Conservation (phyloP, 2,113 vertebrate species). For the Lampris incognitus region DNA sequence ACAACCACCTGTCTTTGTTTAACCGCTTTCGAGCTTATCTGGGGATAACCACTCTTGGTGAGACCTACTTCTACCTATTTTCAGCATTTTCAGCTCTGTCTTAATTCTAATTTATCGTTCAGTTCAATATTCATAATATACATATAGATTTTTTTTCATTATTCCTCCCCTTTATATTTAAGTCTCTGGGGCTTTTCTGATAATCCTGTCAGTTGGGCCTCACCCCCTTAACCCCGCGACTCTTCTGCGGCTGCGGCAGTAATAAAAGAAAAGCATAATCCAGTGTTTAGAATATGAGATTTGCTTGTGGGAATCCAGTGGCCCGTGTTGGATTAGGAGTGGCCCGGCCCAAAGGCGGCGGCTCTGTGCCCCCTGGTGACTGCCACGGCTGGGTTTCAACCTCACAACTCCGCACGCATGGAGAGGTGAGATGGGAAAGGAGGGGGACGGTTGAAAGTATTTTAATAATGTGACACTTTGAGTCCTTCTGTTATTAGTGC, state of each 20-base stretch:
- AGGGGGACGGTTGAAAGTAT: neutral
- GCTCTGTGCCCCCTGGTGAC: conserved; percentile 41
- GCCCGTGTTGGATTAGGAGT: conserved; percentile 81
- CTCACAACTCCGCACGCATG: conserved; percentile 1
- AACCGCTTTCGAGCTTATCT: conserved; percentile 68
- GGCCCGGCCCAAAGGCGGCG: conserved; percentile 43
- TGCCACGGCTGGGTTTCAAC: conserved; percentile 19
- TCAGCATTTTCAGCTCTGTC: conserved; percentile 57
- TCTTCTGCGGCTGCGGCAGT: conserved; percentile 76
- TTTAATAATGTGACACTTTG: neutral
- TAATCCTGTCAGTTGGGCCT: conserved; percentile 84
- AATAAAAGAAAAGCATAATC: conserved; percentile 92
- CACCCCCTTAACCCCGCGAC: conserved; percentile 51
- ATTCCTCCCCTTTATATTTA: conserved; percentile 79
- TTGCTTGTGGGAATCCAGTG: conserved; percentile 86
- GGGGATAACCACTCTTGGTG: conserved; percentile 64
- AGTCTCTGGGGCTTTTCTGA: conserved; percentile 81
- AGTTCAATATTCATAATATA: conserved; percentile 68
- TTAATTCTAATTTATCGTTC: conserved; percentile 52
- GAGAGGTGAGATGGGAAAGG: conserved; percentile 4
- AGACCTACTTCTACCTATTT: conserved; percentile 69
- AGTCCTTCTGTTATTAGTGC: too few relatives aligned
- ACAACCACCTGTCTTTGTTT: conserved; percentile 30
- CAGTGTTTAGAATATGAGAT: conserved; percentile 91
- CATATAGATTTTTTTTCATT: conserved; percentile 59